Conservation (phyloP, 1,140 invertebrate genomes). For the Caerostris extrusa region DNA sequence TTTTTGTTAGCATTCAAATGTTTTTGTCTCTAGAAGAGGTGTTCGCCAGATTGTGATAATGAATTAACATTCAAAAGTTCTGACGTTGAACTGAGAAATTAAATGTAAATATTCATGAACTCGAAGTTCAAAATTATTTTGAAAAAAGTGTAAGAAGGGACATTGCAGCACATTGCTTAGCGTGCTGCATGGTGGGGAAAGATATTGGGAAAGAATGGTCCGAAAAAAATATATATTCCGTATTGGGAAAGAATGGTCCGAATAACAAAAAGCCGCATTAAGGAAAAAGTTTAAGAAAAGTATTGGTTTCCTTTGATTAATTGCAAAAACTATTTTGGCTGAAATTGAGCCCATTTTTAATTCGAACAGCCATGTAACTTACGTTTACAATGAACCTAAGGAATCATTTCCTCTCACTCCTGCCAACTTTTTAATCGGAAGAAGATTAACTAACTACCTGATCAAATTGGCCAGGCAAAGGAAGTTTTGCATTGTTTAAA, state of each 20-base stretch:
- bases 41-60: not conserved
- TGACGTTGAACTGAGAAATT: not conserved
- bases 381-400: not conserved
- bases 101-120: not conserved
- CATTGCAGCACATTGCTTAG: conserved; percentile 40
- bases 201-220: conserved; percentile 25
- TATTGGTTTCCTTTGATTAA: not conserved
- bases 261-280: not conserved
- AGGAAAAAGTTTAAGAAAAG: not conserved
- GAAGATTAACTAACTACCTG: not conserved
- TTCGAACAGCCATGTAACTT: not conserved
- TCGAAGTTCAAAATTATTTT: not conserved
- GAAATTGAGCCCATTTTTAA: not conserved
- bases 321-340: not conserved
- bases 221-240: too few relatives aligned
- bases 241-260: not conserved
- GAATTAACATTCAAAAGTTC: not conserved
- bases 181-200: conserved; percentile 25
- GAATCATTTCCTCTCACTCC: not conserved
- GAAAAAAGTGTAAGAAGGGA: not conserved
- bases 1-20: not conserved
- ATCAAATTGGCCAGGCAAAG: too few relatives aligned
- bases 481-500: too few relatives aligned
- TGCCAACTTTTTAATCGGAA: not conserved
- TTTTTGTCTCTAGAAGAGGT: not conserved